Evolutionary conservation across 2,888 invertebrate species (phyloP), one percentile per base, ranked within the genome.

Genomic region (Abscondita cerata): DNA sequence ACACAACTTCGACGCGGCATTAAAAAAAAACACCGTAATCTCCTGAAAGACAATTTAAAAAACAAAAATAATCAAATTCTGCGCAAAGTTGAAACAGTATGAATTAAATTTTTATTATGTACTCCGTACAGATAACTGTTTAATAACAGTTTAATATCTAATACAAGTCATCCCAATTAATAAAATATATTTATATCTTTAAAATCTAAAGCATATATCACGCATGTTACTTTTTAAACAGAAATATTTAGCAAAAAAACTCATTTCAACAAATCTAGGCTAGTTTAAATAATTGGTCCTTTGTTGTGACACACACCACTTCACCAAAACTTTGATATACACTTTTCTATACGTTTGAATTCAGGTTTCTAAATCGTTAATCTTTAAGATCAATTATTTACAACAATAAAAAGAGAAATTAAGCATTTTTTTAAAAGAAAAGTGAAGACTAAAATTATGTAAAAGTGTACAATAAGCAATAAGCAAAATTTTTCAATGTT

Each of bases 181-280:
- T 62, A 62, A 62, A 62, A 62, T 57, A 20, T 31, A 55, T 62
- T 57, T 57, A 46, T 36, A 57, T 57, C 52, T 52, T 57, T 53
- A 41, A 51, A 52, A 61, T 55, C 62, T 53, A 62, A 60, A 57
- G 31, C 31, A 52, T 52, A 55, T 61, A 62, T 62, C 62, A 62
- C 62, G 62, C 51, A 62, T 52, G 56, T 56, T 51, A 51, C 38
- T 52, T 46, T 47, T 62, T 52, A 62, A 19, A 57, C 36, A 54
- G 40, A 59, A 53, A 54, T 18, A 48, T 33, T n/a, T 59, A 33
- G 59, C 54, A 57, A 62, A 60, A 46, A 52, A 56, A 62, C 56
- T 51, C 52, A 12, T 57, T 57, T 18, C 57, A 50, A 57, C 48
- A 58, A 52, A 51, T 19, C 52, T 58, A 52, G 13, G 12, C 52